Base-by-base conservation (phyloP, 2,113 vertebrate genomes). In the Gracilinanus agilis region DNA sequence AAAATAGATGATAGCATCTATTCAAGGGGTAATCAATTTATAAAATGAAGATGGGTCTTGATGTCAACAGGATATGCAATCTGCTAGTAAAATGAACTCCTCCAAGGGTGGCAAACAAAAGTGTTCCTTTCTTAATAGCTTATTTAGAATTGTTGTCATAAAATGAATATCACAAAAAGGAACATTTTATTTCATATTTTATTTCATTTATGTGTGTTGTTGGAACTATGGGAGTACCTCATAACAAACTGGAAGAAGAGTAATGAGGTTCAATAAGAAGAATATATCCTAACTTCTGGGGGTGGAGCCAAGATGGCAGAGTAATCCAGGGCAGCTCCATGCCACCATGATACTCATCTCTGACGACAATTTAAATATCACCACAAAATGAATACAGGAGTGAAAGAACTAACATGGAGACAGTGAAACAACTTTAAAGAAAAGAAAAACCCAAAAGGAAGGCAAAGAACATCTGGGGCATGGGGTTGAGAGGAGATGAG, bases 11-110 rank as follows among this genome's bases (percentile, higher is more conserved):
- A 0, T 34, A 89, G 91, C 44, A 2, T 92, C 44, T 6, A 90
- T 54, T 54, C 0, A 5, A 88, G 44, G 54, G 94, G 53, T 55
- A 8, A 10, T 40, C 54, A n/a, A 89, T 58, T 44, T 24, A 58
- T 49, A 7, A 9, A 75, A 44, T 29, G 1, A 55, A 75, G 88
- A n/a, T 19, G 9, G 54, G 56, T 54, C 2, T 21, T 24, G 9
- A 19, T 53, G 54, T 90, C 92, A 96, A 94, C 95, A 96, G 97
- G 96, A 96, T 93, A 29, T 55, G 0, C 0, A 24, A 34, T 7
- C 44, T 83, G 21, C 10, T 24, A 53, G 40, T 90, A 61, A 55
- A 88, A 24, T 56, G 90, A 67, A 40, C 24, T 58, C 88, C 90
- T 9, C 3, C 44, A 90, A 44, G 53, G 27, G 54, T 44, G 53